These are phyloP conservation scores for Zaprionus vittiger DNA, from an alignment of 1,140 invertebrate species.

Conservation along the genomic window DNA sequence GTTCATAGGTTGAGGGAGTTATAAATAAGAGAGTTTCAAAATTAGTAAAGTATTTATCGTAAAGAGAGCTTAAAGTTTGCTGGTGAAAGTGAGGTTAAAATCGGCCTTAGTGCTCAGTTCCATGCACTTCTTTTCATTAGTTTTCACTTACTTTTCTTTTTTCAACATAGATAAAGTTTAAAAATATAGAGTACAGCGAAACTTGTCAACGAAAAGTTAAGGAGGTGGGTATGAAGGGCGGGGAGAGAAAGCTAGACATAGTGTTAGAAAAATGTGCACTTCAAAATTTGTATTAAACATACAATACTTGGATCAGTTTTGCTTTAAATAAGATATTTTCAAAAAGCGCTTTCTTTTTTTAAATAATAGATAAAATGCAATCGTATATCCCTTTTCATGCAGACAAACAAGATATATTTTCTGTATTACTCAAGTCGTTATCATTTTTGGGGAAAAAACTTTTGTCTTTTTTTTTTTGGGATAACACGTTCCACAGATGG, in stretches of 20 bases:
- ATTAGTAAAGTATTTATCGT: conserved; percentile 60
- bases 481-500: conserved; percentile 1
- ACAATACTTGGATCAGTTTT: conserved; percentile 24
- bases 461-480: not conserved
- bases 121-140: conserved; percentile 60
- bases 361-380: conserved; percentile 2
- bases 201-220: conserved; percentile 50
- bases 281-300: conserved; percentile 27
- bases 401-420: conserved; percentile 11
- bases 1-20: conserved; percentile 50
- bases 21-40: conserved; percentile 66
- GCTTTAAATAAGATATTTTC: conserved; percentile 25
- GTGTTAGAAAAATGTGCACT: conserved; percentile 54
- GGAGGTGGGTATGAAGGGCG: conserved; percentile 35
- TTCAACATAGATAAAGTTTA: conserved; percentile 62
- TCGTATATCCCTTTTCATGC: conserved; percentile 3
- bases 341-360: conserved; percentile 2
- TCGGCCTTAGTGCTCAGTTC: conserved; percentile 68
- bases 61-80: conserved; percentile 49
- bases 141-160: conserved; percentile 36
- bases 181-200: conserved; percentile 56
- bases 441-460: not conserved
- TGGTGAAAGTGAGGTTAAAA: conserved; percentile 53
- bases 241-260: conserved; percentile 57
- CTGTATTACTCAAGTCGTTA: conserved; percentile 6